phyloP scores from a whole-genome alignment of 2,797 vertebrate species.

The Sibirionetta formosa region DNA sequence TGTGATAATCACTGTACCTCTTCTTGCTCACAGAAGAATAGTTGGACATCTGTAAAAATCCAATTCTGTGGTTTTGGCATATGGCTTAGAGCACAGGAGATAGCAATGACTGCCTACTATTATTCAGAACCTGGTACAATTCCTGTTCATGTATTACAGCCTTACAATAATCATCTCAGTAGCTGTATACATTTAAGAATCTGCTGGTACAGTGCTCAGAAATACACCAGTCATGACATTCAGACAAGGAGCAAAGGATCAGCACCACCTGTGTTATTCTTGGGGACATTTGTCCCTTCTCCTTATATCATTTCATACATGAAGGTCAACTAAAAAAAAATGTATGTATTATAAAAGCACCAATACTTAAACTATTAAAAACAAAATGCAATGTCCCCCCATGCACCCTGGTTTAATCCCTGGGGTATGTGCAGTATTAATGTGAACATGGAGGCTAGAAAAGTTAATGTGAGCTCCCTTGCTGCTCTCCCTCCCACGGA shows the following conservation, averaged over 20 bases:
- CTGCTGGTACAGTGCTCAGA: background rate
- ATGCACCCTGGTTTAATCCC: background rate
- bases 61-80: constrained; percentile 21
- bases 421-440: background rate
- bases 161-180: background rate
- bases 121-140: constrained; percentile 34
- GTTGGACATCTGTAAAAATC: background rate
- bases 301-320: background rate
- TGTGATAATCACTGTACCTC: background rate
- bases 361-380: background rate
- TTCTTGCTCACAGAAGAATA: background rate
- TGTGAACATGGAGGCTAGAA: background rate
- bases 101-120: background rate
- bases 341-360: background rate
- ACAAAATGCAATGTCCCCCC: fast-evolving
- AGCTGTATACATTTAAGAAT: background rate
- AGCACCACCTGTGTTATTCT: background rate
- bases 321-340: background rate
- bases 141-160: constrained; percentile 13
- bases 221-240: background rate
- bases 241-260: background rate
- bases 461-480: background rate
- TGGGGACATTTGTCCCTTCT: background rate
- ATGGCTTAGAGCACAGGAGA: background rate
- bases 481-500: background rate